These are phyloP conservation scores for Micronisus gabar DNA, from an alignment of 2,113 vertebrate species.

Conservation along the genomic window DNA sequence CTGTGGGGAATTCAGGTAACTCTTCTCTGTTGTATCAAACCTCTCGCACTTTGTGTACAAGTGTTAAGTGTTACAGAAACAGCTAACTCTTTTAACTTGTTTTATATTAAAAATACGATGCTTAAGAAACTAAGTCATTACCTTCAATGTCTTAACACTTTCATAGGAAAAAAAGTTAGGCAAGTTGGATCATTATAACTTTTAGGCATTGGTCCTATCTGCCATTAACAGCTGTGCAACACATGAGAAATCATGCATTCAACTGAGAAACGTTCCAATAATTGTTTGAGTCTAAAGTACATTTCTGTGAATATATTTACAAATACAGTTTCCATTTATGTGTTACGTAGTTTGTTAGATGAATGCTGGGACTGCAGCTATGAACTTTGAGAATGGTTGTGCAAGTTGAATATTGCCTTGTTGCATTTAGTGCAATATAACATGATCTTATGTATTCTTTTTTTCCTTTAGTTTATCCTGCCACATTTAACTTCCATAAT, in stretches of 20 bases:
- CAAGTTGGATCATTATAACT: background rate
- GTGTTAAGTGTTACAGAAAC: conserved; percentile 50
- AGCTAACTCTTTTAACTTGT: background rate
- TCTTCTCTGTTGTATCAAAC: conserved; percentile 58
- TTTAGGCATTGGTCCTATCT: background rate
- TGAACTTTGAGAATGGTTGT: background rate
- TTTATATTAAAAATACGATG: background rate
- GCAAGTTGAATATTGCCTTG: background rate
- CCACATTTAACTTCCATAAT: background rate
- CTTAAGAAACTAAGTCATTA: background rate
- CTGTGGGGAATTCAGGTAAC: conserved; percentile 92
- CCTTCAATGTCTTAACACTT: background rate
- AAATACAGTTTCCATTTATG: background rate
- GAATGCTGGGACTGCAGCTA: background rate
- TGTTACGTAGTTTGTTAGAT: background rate
- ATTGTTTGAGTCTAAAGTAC: background rate
- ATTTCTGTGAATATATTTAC: background rate
- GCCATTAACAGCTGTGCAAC: background rate
- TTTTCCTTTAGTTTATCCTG: background rate
- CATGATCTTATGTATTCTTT: background rate
- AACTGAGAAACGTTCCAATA: conserved; percentile 3
- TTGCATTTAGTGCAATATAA: background rate
- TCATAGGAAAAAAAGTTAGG: background rate
- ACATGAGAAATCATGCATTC: conserved; percentile 59
- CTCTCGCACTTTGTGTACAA: conserved; percentile 19